phyloP scores from a whole-genome alignment of 2,888 invertebrate species.

The Sepioteuthis lessoniana region DNA sequence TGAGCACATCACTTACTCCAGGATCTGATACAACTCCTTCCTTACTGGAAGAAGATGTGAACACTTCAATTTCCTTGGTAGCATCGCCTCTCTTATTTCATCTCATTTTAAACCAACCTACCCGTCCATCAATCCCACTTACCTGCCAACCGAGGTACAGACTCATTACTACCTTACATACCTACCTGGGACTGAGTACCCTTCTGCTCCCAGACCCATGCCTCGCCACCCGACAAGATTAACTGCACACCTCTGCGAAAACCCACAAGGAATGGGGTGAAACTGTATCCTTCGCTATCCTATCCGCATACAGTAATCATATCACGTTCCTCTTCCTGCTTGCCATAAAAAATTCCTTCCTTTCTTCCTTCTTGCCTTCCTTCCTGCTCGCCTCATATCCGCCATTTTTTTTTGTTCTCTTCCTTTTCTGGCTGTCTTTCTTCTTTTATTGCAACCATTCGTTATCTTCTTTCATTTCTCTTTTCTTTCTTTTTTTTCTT shows the following conservation, averaged over 20 bases:
- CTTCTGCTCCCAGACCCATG: background rate
- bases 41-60: background rate
- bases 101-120: background rate
- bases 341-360: background rate
- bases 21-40: conserved; percentile 6
- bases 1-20: background rate
- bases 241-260: conserved; percentile 23
- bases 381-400: background rate
- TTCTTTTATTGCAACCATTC: background rate
- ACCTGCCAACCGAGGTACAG: background rate
- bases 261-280: background rate
- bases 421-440: background rate
- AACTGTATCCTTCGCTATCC: background rate
- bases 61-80: conserved; percentile 16
- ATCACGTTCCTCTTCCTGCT: conserved; percentile 9
- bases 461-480: too few relatives aligned
- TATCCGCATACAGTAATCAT: background rate
- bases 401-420: background rate
- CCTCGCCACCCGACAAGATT: background rate
- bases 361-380: background rate
- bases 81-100: background rate
- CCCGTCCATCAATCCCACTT: background rate
- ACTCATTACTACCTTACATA: background rate
- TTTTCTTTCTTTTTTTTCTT: background rate
- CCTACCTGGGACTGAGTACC: background rate